These are phyloP conservation scores for Parapristionchus giblindavisi DNA, from an alignment of 2,888 invertebrate species.

Conservation along the genomic window DNA sequence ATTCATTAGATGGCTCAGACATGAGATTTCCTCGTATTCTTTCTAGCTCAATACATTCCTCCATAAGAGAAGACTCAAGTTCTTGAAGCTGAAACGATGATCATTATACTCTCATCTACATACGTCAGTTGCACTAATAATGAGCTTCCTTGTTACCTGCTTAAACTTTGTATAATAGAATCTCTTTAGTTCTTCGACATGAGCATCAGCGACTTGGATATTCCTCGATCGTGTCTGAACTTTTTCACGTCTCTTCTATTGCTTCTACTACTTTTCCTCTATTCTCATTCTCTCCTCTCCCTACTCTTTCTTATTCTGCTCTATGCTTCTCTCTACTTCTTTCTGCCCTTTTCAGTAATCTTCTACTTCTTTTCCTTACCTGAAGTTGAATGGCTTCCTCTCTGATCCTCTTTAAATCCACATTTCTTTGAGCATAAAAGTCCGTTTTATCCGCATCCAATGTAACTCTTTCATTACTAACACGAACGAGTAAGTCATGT, in stretches of 20 bases:
- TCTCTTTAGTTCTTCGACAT: conserved; percentile 46
- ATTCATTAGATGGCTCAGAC: too few species aligned
- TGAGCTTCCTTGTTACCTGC: conserved; percentile 46
- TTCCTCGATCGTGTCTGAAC: conserved; percentile 17
- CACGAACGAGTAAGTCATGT: conserved; percentile 53
- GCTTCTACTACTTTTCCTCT: too few species aligned
- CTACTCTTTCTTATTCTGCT: neutral
- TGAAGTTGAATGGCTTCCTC: conserved; percentile 24
- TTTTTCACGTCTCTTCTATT: too few species aligned
- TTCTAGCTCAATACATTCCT: conserved; percentile 55
- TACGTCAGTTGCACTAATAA: too few species aligned
- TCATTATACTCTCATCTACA: too few species aligned
- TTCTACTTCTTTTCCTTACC: too few species aligned
- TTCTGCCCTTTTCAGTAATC: neutral
- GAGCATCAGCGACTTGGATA: conserved; percentile 49
- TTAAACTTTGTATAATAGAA: conserved; percentile 47
- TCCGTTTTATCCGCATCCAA: conserved; percentile 49
- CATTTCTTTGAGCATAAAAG: conserved; percentile 50
- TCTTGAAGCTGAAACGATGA: conserved; percentile 48
- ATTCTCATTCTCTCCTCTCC: neutral
- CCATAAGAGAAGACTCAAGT: conserved; percentile 49
- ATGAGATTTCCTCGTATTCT: neutral
- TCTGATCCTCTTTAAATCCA: conserved; percentile 43
- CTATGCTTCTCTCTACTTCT: neutral
- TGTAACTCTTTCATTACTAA: conserved; percentile 58